Evolutionary conservation across 2,113 vertebrate genomes (phyloP).

Genomic region (Naja naja): DNA sequence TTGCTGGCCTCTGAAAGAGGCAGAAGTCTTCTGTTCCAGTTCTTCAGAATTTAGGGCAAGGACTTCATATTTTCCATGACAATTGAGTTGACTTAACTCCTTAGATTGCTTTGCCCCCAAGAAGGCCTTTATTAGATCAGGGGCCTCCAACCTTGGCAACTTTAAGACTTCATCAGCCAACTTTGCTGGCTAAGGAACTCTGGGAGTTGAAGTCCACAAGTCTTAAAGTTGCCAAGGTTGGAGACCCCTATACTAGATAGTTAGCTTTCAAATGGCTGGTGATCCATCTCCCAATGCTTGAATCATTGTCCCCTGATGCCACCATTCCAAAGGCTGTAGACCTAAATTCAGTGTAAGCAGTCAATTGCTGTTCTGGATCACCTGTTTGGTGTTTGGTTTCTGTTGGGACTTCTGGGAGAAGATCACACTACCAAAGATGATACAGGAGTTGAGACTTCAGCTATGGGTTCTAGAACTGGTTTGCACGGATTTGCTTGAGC

Average conservation of each 20-base stretch:
- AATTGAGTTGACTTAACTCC: not conserved
- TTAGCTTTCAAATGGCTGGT: not conserved
- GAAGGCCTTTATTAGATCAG: not conserved
- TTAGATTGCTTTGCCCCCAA: not conserved
- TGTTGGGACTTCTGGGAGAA: not conserved
- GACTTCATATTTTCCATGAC: not conserved
- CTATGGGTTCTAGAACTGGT: not conserved
- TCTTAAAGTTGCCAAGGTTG: too few species aligned
- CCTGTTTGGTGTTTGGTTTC: not conserved
- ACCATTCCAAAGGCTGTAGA: not conserved
- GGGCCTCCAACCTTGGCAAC: too few species aligned
- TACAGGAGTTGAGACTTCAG: not conserved
- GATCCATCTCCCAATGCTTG: not conserved
- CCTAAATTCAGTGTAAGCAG: not conserved
- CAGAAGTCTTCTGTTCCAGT: not conserved
- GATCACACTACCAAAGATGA: not conserved
- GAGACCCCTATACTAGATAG: not conserved
- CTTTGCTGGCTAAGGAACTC: too few species aligned
- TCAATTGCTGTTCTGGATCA: not conserved
- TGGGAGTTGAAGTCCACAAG: too few species aligned
- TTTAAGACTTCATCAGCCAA: too few species aligned
- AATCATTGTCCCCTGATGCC: not conserved
- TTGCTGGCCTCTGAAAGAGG: not conserved
- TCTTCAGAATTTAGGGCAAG: not conserved
- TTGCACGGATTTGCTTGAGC: not conserved